Evolutionary conservation across 53 echinoderm and acorn worm species (phyloP).

Genomic region (Echinometra lucunter): DNA sequence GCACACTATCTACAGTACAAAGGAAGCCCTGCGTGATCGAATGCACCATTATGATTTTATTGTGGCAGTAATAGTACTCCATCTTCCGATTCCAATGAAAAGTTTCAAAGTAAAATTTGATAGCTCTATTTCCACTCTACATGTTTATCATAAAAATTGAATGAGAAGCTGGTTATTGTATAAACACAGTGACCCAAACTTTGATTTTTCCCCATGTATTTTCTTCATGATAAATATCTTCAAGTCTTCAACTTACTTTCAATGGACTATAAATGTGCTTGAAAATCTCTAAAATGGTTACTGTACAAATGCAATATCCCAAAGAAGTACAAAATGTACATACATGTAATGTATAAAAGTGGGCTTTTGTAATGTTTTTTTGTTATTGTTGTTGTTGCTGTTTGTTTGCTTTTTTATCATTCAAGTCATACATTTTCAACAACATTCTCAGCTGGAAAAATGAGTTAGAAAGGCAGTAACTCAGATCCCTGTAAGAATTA

Average conservation of each 20-base stretch:
- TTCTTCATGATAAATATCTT: background rate
- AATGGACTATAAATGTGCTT: background rate
- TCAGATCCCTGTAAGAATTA: too few species aligned
- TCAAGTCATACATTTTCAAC: too few species aligned
- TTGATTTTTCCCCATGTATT: background rate
- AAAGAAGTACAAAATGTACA: too few species aligned
- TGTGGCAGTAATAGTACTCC: slow-evolving; percentile 28
- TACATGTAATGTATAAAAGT: too few species aligned
- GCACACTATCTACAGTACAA: slow-evolving; percentile 16
- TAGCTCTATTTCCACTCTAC: background rate
- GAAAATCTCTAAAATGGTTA: too few species aligned
- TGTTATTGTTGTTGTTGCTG: too few species aligned
- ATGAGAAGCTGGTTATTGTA: background rate
- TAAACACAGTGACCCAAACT: background rate
- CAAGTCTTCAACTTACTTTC: background rate
- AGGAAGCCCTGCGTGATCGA: slow-evolving; percentile 27
- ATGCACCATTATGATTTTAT: background rate
- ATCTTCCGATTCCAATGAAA: slow-evolving; percentile 25
- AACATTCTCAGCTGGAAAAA: too few species aligned
- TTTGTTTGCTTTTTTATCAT: too few species aligned
- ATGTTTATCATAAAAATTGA: slow-evolving; percentile 3
- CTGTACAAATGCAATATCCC: too few species aligned
- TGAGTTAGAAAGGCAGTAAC: background rate
- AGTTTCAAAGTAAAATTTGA: slow-evolving; percentile 21
- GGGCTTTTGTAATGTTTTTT: too few species aligned